Evolutionary conservation across 2,888 invertebrate species (phyloP).

Genomic region (Incurvaria masculella): DNA sequence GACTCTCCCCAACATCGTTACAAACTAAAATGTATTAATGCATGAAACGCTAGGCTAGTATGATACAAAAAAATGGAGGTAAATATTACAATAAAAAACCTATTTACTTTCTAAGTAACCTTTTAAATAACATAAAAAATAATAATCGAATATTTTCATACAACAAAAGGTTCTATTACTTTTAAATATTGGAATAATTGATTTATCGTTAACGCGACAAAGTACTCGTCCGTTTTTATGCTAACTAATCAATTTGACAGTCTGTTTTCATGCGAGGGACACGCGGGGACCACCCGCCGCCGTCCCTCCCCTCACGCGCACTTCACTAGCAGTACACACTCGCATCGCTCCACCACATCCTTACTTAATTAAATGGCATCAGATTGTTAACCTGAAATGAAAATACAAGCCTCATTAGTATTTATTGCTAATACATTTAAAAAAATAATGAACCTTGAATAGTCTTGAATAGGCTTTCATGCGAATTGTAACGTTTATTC

Average conservation of each 20-base stretch:
- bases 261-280: slow-evolving; percentile 17
- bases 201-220: slow-evolving; percentile 33
- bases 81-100: slow-evolving; percentile 27
- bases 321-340: not conserved
- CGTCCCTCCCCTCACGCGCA: not conserved
- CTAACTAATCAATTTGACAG: slow-evolving; percentile 31
- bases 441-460: not conserved
- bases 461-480: not conserved
- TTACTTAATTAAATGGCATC: slow-evolving; percentile 55
- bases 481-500: not conserved
- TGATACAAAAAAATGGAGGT: slow-evolving; percentile 41
- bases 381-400: slow-evolving; percentile 44
- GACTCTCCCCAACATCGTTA: no score
- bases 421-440: no score
- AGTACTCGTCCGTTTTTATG: slow-evolving; percentile 22
- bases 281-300: not conserved
- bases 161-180: slow-evolving; percentile 43
- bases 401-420: no score
- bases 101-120: slow-evolving; percentile 5
- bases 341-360: slow-evolving; percentile 38
- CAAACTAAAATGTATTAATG: no score
- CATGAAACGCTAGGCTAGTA: no score
- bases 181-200: slow-evolving; percentile 49
- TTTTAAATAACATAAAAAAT: slow-evolving; percentile 34
- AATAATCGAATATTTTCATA: slow-evolving; percentile 48